These are phyloP conservation scores for Eurytoma adleriae DNA, from an alignment of 2,888 invertebrate species.

Conservation along the genomic window DNA sequence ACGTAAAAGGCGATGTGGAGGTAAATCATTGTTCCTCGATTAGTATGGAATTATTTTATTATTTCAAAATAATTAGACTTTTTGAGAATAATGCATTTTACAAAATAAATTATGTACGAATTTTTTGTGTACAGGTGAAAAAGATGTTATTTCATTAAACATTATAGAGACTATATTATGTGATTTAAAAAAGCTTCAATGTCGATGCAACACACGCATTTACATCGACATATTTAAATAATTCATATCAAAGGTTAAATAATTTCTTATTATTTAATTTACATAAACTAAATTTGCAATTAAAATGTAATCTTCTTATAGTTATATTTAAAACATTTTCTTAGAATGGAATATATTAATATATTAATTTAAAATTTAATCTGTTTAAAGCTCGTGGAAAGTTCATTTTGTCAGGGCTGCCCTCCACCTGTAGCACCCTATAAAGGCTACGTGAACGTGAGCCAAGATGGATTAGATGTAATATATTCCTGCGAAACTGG, in stretches of 20 bases:
- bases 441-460: conserved; percentile 76
- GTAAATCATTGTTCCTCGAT: conserved; percentile 64
- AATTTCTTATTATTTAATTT: too few species aligned
- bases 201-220: too few species aligned
- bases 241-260: too few species aligned
- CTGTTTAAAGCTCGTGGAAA: conserved; percentile 71
- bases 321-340: conserved; percentile 10
- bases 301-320: conserved; percentile 17
- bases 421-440: conserved; percentile 72
- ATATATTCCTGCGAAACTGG: conserved; percentile 77
- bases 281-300: not conserved
- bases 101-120: too few species aligned
- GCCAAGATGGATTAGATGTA: conserved; percentile 71
- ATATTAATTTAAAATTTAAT: conserved; percentile 21
- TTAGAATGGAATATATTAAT: not conserved
- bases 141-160: too few species aligned
- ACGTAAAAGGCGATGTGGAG: conserved; percentile 78
- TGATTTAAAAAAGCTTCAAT: too few species aligned
- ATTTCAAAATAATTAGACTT: too few species aligned
- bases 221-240: too few species aligned
- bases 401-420: conserved; percentile 80
- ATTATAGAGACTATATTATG: too few species aligned
- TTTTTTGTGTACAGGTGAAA: too few species aligned
- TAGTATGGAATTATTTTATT: too few species aligned
- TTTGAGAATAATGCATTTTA: too few species aligned